Evolutionary conservation across 2,113 vertebrate species (phyloP).

Genomic region (Trochalopteron elliotii): DNA sequence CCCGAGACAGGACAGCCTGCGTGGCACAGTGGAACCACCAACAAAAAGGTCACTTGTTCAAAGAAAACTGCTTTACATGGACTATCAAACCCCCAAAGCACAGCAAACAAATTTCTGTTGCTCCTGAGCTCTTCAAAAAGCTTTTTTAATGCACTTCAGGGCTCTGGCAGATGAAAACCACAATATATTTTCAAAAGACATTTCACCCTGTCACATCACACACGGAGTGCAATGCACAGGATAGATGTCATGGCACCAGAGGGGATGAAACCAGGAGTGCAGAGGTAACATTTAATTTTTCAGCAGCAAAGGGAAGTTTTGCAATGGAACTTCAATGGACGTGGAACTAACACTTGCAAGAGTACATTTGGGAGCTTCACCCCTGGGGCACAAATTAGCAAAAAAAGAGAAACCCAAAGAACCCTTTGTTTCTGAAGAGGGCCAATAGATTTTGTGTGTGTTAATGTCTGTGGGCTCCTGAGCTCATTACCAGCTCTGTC

Average conservation of each 20-base stretch:
- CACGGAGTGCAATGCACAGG: fast-evolving
- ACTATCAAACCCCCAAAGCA: background rate
- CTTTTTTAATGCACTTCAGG: background rate
- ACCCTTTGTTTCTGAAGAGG: background rate
- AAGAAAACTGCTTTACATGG: background rate
- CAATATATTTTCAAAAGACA: background rate
- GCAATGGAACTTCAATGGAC: background rate
- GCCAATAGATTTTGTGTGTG: background rate
- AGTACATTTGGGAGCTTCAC: background rate
- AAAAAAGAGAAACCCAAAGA: background rate
- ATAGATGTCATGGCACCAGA: background rate
- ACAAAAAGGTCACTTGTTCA: background rate
- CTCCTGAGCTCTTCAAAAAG: background rate
- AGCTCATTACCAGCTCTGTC: background rate
- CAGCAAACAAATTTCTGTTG: background rate
- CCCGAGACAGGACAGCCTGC: background rate
- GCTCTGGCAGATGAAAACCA: background rate
- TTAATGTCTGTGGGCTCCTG: background rate
- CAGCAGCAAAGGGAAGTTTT: background rate
- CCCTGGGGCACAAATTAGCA: background rate
- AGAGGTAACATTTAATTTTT: background rate
- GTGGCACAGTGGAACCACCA: background rate
- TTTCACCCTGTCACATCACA: background rate
- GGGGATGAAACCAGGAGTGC: background rate
- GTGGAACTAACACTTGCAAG: background rate